Evolutionary conservation across 2,888 invertebrate species (phyloP), one percentile per base, ranked within the genome.

Genomic region (Bellardia bayeri): DNA sequence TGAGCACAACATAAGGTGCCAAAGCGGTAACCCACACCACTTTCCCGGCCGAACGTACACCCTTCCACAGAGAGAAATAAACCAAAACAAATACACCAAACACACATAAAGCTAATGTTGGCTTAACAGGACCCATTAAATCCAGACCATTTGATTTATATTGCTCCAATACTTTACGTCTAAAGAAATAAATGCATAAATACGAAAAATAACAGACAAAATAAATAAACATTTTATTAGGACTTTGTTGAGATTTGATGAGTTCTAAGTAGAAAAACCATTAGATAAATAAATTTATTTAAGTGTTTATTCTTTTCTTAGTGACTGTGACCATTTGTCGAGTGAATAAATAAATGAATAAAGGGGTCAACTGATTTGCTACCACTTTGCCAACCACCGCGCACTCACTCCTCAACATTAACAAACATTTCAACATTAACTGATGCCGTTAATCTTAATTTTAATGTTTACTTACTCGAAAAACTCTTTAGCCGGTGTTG

Each of bases 51-150:
- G 97, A 97, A 88, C 96, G 95, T 6, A 98, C 97, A 7, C 99
- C 99, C 94, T 99, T 99, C 99, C 99, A 99, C 9, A 99, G 94
- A 0, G 98, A 98, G 95, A 99, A 99, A 94, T 99, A 99, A 89
- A 99, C 99, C 89, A 98, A 95, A 51, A 98, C 94, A 94, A 98
- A 99, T 83, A 99, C 98, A 4, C 97, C 96, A 90, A 98, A 96
- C 54, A 98, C 96, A 93, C 98, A 98, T 58, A 98, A 94, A 0
- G 98, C 98, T 89, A 99, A 95, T 9, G 98, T 96, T 91, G 97
- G 97, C 93, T 98, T 98, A 90, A 99, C 96, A 37, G 97, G 96
- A 2, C 98, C 99, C 95, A 99, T 96, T 91, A 96, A 94, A 91
- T 97, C 97, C 91, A 99, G 94, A 0, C 98, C 98, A 89, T 96